Conservation (phyloP, 35 echinoderm and acorn worm species). For the Hemicentrotus pulcherrimus region DNA sequence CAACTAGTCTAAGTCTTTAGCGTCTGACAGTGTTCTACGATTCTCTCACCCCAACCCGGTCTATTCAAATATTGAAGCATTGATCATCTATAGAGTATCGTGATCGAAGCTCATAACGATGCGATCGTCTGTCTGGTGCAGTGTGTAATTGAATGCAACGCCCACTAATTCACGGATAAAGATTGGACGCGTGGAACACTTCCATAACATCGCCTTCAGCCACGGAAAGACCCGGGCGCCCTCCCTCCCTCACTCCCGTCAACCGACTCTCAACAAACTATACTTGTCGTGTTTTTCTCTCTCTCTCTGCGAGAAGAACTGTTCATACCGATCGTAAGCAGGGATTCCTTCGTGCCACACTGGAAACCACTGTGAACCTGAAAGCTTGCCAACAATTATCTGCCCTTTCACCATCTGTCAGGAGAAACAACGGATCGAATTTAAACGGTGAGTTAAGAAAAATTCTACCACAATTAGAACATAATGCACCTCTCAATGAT, state of each 20-base stretch:
- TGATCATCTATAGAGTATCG: neutral
- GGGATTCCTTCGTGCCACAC: neutral
- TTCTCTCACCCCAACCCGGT: neutral
- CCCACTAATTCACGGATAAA: conserved; percentile 46
- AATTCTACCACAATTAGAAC: neutral
- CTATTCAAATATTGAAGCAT: neutral
- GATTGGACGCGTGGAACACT: neutral
- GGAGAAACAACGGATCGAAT: neutral
- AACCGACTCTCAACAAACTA: neutral
- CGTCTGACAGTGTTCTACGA: neutral
- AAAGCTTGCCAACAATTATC: conserved; percentile 17
- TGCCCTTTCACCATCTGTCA: neutral
- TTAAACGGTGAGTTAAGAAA: neutral
- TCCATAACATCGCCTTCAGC: conserved; percentile 26
- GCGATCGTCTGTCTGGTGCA: neutral
- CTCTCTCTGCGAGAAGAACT: neutral
- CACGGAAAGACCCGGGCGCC: neutral
- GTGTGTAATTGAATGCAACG: conserved; percentile 52
- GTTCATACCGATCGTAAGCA: neutral
- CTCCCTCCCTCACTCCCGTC: neutral
- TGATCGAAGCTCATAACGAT: neutral
- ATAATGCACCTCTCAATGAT: too few relatives aligned
- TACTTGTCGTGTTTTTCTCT: neutral
- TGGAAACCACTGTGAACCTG: neutral
- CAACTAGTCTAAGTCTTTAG: neutral